Evolutionary conservation across 2,888 invertebrate species (phyloP).

Genomic region (Acanthoscelides obtectus): DNA sequence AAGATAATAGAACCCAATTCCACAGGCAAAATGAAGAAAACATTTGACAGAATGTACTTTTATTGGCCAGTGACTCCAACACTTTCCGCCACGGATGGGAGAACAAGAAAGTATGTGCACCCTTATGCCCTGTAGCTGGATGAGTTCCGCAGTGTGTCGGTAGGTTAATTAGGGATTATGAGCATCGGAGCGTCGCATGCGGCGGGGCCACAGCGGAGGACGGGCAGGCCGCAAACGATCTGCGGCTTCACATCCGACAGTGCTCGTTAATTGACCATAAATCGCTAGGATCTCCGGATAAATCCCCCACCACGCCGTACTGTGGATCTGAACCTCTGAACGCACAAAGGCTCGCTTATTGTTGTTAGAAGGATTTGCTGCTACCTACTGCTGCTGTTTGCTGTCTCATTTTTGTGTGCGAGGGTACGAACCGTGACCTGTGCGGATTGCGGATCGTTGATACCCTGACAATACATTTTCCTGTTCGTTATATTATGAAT

Average conservation of each 20-base stretch:
- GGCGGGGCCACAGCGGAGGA: background rate
- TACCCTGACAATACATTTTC: no score
- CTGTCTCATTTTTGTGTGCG: background rate
- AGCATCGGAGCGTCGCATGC: background rate
- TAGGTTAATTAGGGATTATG: background rate
- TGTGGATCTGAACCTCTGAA: no score
- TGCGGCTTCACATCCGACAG: constrained; percentile 8
- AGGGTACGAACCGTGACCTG: no score
- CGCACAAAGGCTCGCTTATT: background rate
- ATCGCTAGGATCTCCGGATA: constrained; percentile 20
- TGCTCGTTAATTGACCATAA: constrained; percentile 26
- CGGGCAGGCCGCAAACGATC: background rate
- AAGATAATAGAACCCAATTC: no score
- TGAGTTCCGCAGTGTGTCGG: background rate
- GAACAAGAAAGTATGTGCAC: background rate
- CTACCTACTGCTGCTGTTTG: background rate
- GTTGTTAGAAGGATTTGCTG: background rate
- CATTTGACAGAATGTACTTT: no score
- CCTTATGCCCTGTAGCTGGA: no score
- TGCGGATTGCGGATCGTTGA: no score
- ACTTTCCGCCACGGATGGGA: background rate
- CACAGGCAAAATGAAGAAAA: no score
- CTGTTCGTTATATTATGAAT: no score
- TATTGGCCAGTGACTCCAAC: no score
- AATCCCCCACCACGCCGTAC: background rate